A percentile compares a stretch with the other conserved stretches of the same genome.
Conservation (phyloP, 2,113 vertebrate genomes). For the Lepus timidus region DNA sequence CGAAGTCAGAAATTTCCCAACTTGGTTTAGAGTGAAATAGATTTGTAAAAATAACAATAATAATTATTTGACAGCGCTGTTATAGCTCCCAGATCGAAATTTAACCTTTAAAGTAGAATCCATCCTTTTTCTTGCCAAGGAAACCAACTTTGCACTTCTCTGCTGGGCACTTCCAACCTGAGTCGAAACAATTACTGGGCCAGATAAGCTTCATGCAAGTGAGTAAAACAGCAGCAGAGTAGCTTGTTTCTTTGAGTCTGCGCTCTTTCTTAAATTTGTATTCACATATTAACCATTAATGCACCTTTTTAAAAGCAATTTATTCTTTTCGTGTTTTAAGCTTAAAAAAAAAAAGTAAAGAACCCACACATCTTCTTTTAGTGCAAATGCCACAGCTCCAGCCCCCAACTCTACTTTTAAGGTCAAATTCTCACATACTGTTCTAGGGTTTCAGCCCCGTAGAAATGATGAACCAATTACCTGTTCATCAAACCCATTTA, state of each 20-base stretch:
- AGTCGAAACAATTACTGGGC: neutral
- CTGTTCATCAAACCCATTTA: neutral
- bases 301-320: neutral
- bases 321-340: neutral
- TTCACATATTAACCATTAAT: neutral
- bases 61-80: constrained; percentile 75
- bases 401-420: neutral
- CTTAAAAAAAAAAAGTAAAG: neutral
- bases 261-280: neutral
- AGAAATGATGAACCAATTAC: neutral
- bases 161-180: constrained; percentile 26
- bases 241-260: neutral
- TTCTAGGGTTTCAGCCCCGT: neutral
- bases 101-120: constrained; percentile 72
- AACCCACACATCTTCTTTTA: constrained; percentile 13
- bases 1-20: constrained; percentile 74
- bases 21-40: constrained; percentile 79
- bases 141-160: constrained; percentile 51
- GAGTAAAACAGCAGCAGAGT: neutral
- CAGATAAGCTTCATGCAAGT: neutral
- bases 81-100: constrained; percentile 67
- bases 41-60: constrained; percentile 83
- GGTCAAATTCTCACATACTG: neutral
- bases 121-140: constrained; percentile 9
- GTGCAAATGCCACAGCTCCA: neutral